These are phyloP conservation scores for Homalodisca vitripennis DNA, from an alignment of 1,140 invertebrate genomes.

Conservation along the genomic window DNA sequence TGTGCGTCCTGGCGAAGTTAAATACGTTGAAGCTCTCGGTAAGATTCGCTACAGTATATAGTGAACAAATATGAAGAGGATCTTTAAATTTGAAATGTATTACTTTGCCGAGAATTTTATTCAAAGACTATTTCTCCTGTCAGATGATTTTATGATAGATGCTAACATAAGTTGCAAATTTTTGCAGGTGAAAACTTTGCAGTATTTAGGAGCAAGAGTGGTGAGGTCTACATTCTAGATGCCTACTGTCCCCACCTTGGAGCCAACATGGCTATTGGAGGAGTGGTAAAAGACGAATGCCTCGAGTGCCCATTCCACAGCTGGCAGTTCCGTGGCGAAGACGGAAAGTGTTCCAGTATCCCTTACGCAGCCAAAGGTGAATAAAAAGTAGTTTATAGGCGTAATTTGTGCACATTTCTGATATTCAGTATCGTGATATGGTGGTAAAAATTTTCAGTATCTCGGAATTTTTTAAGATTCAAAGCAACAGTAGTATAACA, in stretches of 20 bases:
- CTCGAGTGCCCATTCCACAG: slow-evolving; percentile 88
- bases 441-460: background rate
- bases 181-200: slow-evolving; percentile 71
- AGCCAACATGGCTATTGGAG: slow-evolving; percentile 78
- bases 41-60: slow-evolving; percentile 32
- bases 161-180: too few species aligned
- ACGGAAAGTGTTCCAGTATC: slow-evolving; percentile 53
- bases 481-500: background rate
- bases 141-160: too few species aligned
- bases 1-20: slow-evolving; percentile 59
- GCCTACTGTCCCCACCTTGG: slow-evolving; percentile 90
- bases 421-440: too few species aligned
- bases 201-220: slow-evolving; percentile 65
- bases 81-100: too few species aligned
- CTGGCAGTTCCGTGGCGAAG: slow-evolving; percentile 73
- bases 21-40: slow-evolving; percentile 69
- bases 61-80: too few species aligned
- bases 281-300: slow-evolving; percentile 70
- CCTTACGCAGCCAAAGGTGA: slow-evolving; percentile 38
- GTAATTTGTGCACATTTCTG: background rate
- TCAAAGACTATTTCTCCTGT: too few species aligned
- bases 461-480: background rate
- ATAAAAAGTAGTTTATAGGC: background rate
- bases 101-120: too few species aligned
- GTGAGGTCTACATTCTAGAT: slow-evolving; percentile 67